Evolutionary conservation across 2,113 vertebrate species (phyloP).

Genomic region (Callaeas wilsoni): DNA sequence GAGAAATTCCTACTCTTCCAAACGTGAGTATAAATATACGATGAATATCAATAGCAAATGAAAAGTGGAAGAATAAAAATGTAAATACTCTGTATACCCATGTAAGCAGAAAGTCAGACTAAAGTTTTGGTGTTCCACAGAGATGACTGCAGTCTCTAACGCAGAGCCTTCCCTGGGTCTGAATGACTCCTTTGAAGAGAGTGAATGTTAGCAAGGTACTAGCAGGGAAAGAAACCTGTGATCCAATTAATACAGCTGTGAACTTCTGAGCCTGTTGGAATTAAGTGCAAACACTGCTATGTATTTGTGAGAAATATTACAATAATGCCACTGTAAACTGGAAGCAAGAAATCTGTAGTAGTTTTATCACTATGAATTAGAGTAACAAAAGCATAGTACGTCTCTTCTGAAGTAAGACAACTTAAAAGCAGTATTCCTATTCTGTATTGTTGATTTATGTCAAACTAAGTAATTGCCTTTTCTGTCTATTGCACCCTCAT

Average conservation of each 20-base stretch:
- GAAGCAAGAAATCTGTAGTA: not conserved
- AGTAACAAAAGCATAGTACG: not conserved
- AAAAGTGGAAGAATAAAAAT: not conserved
- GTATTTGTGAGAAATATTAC: not conserved
- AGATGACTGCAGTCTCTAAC: not conserved
- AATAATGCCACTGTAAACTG: not conserved
- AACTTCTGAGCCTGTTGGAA: not conserved
- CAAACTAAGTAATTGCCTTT: not conserved
- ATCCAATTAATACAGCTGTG: not conserved
- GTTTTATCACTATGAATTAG: not conserved
- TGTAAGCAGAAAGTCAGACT: not conserved
- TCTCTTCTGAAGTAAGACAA: not conserved
- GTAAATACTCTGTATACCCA: not conserved
- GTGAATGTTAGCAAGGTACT: not conserved
- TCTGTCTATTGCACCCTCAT: not conserved
- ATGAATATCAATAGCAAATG: not conserved
- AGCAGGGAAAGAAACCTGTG: not conserved
- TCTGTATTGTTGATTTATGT: not conserved
- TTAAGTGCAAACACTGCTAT: not conserved
- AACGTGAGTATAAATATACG: not conserved
- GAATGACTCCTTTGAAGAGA: not conserved
- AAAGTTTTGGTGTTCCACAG: not conserved
- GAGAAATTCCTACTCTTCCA: not conserved
- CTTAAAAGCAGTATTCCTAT: not conserved
- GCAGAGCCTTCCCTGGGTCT: not conserved